These are phyloP conservation scores for Cerastis rubricosa DNA, from an alignment of 2,888 invertebrate genomes.

Conservation along the genomic window DNA sequence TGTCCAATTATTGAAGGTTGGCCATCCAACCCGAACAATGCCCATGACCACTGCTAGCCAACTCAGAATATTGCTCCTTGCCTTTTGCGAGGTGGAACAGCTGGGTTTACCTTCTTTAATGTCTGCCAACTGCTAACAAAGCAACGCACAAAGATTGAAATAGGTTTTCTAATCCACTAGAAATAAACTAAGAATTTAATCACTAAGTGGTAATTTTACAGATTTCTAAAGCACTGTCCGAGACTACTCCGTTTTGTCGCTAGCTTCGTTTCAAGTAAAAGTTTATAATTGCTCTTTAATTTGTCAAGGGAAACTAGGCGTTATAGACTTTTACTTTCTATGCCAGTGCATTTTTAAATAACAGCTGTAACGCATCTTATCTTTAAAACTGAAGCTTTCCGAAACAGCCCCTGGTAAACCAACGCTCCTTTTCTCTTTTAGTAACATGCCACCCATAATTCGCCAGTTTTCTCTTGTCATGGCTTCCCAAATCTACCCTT, in stretches of 20 bases:
- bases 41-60: too few species aligned
- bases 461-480: not conserved
- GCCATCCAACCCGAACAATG: not conserved
- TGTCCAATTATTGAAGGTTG: not conserved
- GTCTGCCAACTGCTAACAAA: not conserved
- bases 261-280: conserved; percentile 47
- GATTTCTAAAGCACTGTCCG: conserved; percentile 29
- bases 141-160: not conserved
- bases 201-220: conserved; percentile 26
- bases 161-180: not conserved
- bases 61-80: not conserved
- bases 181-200: conserved; percentile 21
- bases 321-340: conserved; percentile 48
- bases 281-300: conserved; percentile 56
- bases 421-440: not conserved
- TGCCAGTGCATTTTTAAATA: conserved; percentile 19
- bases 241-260: conserved; percentile 30
- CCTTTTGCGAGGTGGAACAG: not conserved
- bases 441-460: not conserved
- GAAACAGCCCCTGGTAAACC: not conserved
- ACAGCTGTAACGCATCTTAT: conserved; percentile 17
- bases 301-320: conserved; percentile 49
- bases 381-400: not conserved
- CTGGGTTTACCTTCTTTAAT: not conserved
- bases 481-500: not conserved